Base-by-base conservation (phyloP, 2,888 invertebrate species). In the Drosophila mayaguana region DNA sequence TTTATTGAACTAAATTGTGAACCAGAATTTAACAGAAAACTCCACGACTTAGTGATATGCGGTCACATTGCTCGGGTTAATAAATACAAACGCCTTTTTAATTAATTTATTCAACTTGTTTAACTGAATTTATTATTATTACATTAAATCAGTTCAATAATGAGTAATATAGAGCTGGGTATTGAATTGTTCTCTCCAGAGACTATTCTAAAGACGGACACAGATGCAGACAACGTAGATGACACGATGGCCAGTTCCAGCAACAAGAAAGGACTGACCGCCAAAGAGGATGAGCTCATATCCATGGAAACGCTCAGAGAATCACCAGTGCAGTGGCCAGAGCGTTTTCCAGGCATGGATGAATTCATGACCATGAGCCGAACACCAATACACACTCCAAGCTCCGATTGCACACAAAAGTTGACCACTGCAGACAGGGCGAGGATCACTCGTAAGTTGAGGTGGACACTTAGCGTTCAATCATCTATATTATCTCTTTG, bases 241-340 rank as follows among this genome's bases (percentile, higher is more conserved):
- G 38, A 16, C 12, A 16, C 55, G 55, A 42, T 16, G 28, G 14
- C 18, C 63, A 40, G 28, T n/a, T 18, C 11, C 34, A 69, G 20
- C 25, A 63, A 54, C 38, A 57, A 63, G n/a, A 57, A 69, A 11
- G 42, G 28, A 11, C 28, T 51, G 34, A 50, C n/a, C 63, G 79
- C 79, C 6, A 80, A 81, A 5, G 90, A 88, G 5, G 97, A 96
- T 91, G 96, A 95, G 92, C 94, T 98, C 69, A 94, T 98, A 88
- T 97, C 98, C 91, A 94, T 97, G 91, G 98, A 99, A 93, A 98
- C 97, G 92, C 93, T 99, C 83, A 95, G 98, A 85, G 95, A 97
- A 18, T 98, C 98, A 1, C 98, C 98, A 45, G 98, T 98, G 92
- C 93, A 98, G 89, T 99, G 98, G 98, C 98, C 98, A 18, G 98